Conservation (phyloP, 2,797 vertebrate species). For the Agapornis canus region DNA sequence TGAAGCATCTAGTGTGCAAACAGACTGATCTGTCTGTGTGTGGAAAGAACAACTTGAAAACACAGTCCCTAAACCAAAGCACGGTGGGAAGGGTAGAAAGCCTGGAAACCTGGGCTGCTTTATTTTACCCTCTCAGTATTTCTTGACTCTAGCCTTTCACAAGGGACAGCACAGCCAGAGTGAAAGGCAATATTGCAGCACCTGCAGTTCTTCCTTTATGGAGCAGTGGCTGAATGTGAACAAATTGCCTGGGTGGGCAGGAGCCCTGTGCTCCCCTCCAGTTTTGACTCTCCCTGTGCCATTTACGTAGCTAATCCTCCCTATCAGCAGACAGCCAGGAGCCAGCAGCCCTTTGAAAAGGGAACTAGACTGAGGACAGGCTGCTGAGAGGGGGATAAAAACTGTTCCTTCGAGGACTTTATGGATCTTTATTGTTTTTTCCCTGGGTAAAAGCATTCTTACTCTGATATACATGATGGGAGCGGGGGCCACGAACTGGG, state of each 20-base stretch:
- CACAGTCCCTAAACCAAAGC: neutral
- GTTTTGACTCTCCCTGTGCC: neutral
- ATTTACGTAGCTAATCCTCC: conserved; percentile 61
- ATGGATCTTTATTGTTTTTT: conserved; percentile 46
- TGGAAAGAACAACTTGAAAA: neutral
- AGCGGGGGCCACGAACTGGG: neutral
- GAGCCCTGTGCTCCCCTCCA: neutral
- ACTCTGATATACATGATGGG: neutral
- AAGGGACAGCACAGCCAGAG: neutral
- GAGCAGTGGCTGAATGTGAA: neutral
- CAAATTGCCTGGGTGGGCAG: neutral
- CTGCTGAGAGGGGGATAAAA: conserved; percentile 60
- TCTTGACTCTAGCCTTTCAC: neutral
- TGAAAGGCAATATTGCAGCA: neutral
- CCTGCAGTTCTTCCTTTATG: neutral
- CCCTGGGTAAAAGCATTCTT: conserved; percentile 45
- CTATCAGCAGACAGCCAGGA: conserved; percentile 71
- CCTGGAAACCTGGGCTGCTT: neutral
- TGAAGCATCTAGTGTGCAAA: neutral
- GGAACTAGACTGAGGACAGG: conserved; percentile 28
- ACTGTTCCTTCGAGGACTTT: conserved; percentile 59
- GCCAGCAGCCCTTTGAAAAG: conserved; percentile 56
- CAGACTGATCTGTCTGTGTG: neutral
- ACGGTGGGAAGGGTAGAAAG: neutral
- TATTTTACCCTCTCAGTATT: neutral